Evolutionary conservation across 2,888 invertebrate species (phyloP), one percentile per base, ranked within the genome.

Genomic region (Pasiphila rectangulata): DNA sequence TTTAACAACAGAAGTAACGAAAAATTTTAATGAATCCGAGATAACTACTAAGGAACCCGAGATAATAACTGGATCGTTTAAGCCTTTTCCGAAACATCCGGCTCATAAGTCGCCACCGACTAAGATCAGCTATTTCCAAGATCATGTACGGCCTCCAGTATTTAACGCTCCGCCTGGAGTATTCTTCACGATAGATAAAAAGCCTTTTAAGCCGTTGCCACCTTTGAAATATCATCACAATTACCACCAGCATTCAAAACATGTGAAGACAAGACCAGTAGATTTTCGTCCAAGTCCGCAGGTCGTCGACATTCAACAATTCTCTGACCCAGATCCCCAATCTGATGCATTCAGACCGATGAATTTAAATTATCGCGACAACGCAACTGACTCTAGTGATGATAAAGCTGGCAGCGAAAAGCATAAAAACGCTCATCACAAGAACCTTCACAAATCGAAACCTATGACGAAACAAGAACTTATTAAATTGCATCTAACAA

Each of bases 191-290:
- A 83, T 84, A 84, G 87, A 88, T 46, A 88, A 86, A 53, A 88
- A 88, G 38, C 86, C 87, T 1, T 87, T 88, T 40, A 88, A 86
- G 54, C 88, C 88, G 4, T 73, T 88, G 83, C 88, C 88, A 7
- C 87, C 87, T 1, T 44, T 87, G n/a, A 87, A 86, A 49, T 58
- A 64, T 7, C 48, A 61, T 12, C 69, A 76, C 3, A 42, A 38
- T 21, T 43, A 44, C 39, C 39, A 43, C 36, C 52, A 59, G n/a
- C 70, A 79, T 44, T 44, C 67, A 1, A 85, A 82, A 53, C 70
- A 70, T 2, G 42, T 63, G 17, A 83, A 75, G 59, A 27, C 59
- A 4, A 69, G 59, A 36, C 83, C 82, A 10, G 56, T 67, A 21
- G 83, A 87, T 59, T 85, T 86, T 54, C 65, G 86, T 16, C 83